These are phyloP conservation scores for Garra rufa DNA, from an alignment of 2,113 vertebrate genomes.

Conservation along the genomic window DNA sequence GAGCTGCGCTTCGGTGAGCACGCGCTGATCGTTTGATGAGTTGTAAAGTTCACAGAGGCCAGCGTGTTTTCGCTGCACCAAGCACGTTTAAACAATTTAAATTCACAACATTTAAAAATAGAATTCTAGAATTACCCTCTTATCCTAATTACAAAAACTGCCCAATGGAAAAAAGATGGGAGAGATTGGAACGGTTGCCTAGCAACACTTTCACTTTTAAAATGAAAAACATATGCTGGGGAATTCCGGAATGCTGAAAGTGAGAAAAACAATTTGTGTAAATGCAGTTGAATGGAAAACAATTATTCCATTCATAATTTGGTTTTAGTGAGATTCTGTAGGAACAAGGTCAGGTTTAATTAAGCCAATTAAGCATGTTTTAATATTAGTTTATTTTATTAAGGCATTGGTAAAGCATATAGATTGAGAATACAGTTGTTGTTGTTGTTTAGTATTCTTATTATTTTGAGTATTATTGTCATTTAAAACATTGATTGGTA, in stretches of 20 bases:
- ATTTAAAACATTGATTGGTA: not conserved
- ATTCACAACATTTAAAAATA: conserved; percentile 51
- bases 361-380: not conserved
- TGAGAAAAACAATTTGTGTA: conserved; percentile 34
- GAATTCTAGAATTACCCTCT: conserved; percentile 58
- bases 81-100: conserved; percentile 40
- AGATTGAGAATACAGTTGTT: not conserved
- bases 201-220: conserved; percentile 60
- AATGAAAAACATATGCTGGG: conserved; percentile 56
- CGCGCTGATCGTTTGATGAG: conserved; percentile 15
- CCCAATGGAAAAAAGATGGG: conserved; percentile 73
- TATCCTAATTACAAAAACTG: conserved; percentile 57
- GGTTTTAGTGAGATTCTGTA: not conserved
- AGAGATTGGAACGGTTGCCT: conserved; percentile 66
- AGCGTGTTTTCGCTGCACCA: not conserved
- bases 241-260: conserved; percentile 61
- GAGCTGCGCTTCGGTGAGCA: conserved; percentile 3
- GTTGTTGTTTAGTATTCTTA: not conserved
- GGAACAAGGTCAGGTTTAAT: not conserved
- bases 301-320: not conserved
- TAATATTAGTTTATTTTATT: not conserved
- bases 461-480: not conserved
- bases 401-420: not conserved
- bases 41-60: conserved; percentile 23
- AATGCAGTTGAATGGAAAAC: not conserved